Evolutionary conservation across 2,888 invertebrate species (phyloP).

Genomic region (Hesperia comma): DNA sequence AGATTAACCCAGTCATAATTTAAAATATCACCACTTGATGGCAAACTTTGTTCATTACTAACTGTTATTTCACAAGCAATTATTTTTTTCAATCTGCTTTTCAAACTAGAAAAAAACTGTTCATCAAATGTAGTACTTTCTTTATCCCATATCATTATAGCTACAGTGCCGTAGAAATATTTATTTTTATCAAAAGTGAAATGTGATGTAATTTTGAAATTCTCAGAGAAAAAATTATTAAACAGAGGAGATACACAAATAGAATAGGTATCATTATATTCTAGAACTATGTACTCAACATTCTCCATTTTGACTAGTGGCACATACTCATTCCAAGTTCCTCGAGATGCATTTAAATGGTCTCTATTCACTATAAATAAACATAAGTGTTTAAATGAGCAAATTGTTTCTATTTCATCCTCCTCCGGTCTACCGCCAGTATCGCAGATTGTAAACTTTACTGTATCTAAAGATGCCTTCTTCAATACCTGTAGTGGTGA

Average conservation of each 20-base stretch:
- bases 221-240: constrained; percentile 54
- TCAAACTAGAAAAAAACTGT: constrained; percentile 58
- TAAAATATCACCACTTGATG: constrained; percentile 30
- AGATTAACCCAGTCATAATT: constrained; percentile 56
- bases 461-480: constrained; percentile 10
- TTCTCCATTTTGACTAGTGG: constrained; percentile 47
- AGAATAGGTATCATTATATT: constrained; percentile 35
- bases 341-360: constrained; percentile 39
- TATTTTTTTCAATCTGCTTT: constrained; percentile 52
- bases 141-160: constrained; percentile 63
- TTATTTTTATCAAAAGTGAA: constrained; percentile 36
- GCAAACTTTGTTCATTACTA: constrained; percentile 39
- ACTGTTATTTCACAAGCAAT: constrained; percentile 52
- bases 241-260: constrained; percentile 56
- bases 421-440: constrained; percentile 7
- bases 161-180: constrained; percentile 51
- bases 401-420: constrained; percentile 36
- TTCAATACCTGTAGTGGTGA: constrained; percentile 49
- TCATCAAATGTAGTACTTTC: constrained; percentile 57
- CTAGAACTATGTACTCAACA: constrained; percentile 58
- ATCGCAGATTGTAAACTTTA: constrained; percentile 21
- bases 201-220: constrained; percentile 45
- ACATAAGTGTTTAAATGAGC: constrained; percentile 39
- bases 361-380: constrained; percentile 35
- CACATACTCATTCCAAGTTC: constrained; percentile 45